phyloP scores from a whole-genome alignment of 2,888 invertebrate genomes.

The Drosophila neonasuta region DNA sequence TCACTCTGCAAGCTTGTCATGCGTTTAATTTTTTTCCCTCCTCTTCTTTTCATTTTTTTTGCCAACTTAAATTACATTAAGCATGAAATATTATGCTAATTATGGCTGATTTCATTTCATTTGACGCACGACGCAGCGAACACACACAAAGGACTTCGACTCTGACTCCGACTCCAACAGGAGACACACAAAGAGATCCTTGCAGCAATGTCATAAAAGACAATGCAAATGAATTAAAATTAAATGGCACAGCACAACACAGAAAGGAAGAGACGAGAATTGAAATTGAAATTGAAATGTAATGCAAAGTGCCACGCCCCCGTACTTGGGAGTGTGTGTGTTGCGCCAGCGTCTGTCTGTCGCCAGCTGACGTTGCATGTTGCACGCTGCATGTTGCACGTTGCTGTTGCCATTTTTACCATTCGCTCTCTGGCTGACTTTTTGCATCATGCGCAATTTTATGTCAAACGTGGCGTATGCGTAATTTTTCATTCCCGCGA shows the following conservation, averaged over 20 bases:
- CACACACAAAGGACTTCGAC: constrained; percentile 29
- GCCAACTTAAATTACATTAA: constrained; percentile 77
- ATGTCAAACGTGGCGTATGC: constrained; percentile 74
- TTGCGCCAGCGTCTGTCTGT: constrained; percentile 29
- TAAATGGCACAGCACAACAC: constrained; percentile 57
- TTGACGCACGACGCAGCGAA: constrained; percentile 36
- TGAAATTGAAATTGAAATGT: constrained; percentile 72
- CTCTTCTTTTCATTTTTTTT: constrained; percentile 39
- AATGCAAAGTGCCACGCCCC: constrained; percentile 51
- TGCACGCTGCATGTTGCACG: constrained; percentile 18
- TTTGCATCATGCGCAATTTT: constrained; percentile 57
- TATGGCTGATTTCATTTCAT: constrained; percentile 73
- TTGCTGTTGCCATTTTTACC: constrained; percentile 16
- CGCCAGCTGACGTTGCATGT: constrained; percentile 50
- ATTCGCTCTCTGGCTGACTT: constrained; percentile 42
- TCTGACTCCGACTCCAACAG: constrained; percentile 11
- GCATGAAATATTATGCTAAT: constrained; percentile 78
- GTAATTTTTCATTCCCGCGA: constrained; percentile 56
- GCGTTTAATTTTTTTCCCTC: constrained; percentile 35
- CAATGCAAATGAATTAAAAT: constrained; percentile 78
- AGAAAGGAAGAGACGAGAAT: constrained; percentile 30
- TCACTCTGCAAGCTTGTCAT: constrained; percentile 55
- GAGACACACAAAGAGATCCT: constrained; percentile 9
- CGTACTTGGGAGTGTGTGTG: not conserved
- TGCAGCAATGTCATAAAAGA: constrained; percentile 54